Conservation (phyloP, 92 coral and sea anemone genomes). For the Siderastrea siderea region DNA sequence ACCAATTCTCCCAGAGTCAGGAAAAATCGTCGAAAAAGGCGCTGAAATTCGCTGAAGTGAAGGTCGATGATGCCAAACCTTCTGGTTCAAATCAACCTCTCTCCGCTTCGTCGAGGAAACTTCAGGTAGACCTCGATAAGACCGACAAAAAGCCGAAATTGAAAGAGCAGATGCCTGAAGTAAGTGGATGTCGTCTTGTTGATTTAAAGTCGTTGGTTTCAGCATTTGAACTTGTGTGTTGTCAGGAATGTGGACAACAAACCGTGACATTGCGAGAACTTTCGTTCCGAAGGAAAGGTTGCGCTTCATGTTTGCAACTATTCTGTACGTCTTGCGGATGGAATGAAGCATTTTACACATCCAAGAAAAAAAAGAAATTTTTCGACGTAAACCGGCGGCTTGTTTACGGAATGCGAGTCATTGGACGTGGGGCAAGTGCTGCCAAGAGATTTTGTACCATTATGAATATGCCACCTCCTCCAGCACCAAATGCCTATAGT, state of each 20-base stretch:
- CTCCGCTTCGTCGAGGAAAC: background rate
- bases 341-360: background rate
- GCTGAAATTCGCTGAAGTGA: background rate
- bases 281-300: background rate
- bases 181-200: background rate
- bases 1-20: background rate
- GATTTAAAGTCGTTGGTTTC: background rate
- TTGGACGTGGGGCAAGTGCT: slow-evolving; percentile 30
- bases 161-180: background rate
- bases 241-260: background rate
- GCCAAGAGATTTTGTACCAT: slow-evolving; percentile 38
- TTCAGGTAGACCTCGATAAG: background rate
- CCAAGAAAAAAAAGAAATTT: background rate
- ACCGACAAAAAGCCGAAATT: background rate
- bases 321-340: background rate
- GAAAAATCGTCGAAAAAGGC: slow-evolving; percentile 2
- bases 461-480: slow-evolving; percentile 52
- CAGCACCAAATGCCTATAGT: slow-evolving; percentile 11
- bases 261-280: background rate
- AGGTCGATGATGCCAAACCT: background rate
- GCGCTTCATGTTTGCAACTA: background rate
- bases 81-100: background rate
- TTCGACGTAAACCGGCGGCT: slow-evolving; percentile 27
- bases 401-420: slow-evolving; percentile 32
- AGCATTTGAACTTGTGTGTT: background rate